Evolutionary conservation across 2,888 invertebrate species (phyloP).

Genomic region (Heliconius aoede): DNA sequence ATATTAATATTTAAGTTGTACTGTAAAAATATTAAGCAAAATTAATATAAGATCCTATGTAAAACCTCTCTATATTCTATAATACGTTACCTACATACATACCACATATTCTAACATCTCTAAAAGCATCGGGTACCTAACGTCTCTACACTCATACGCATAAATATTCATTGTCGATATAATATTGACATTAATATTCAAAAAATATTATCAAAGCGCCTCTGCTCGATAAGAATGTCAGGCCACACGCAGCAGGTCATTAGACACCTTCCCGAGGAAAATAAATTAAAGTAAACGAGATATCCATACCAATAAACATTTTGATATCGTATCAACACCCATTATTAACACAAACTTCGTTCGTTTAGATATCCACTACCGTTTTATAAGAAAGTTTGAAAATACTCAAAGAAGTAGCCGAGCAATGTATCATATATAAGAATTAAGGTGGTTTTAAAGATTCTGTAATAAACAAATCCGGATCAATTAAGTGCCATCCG

Average conservation of each 20-base stretch:
- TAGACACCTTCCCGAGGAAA: slow-evolving; percentile 81
- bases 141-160: slow-evolving; percentile 23
- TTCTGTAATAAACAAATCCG: slow-evolving; percentile 51
- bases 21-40: too few species aligned
- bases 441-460: slow-evolving; percentile 40
- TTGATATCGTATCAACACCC: slow-evolving; percentile 58
- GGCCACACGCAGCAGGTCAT: slow-evolving; percentile 82
- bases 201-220: slow-evolving; percentile 80
- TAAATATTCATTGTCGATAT: slow-evolving; percentile 65
- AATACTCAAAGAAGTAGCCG: neutral
- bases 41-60: too few species aligned
- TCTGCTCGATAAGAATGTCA: slow-evolving; percentile 80
- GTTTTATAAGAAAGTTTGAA: neutral
- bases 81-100: neutral
- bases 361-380: slow-evolving; percentile 39
- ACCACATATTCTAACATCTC: neutral
- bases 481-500: slow-evolving; percentile 77
- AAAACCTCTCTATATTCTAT: too few species aligned
- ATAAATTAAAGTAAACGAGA: slow-evolving; percentile 83
- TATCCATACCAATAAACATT: slow-evolving; percentile 73
- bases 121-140: neutral
- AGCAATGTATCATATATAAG: slow-evolving; percentile 53
- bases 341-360: slow-evolving; percentile 47
- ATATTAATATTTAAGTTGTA: too few species aligned
- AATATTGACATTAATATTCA: slow-evolving; percentile 76